These are phyloP conservation scores for Ligdia adustata DNA, from an alignment of 2,888 invertebrate species.

Conservation along the genomic window DNA sequence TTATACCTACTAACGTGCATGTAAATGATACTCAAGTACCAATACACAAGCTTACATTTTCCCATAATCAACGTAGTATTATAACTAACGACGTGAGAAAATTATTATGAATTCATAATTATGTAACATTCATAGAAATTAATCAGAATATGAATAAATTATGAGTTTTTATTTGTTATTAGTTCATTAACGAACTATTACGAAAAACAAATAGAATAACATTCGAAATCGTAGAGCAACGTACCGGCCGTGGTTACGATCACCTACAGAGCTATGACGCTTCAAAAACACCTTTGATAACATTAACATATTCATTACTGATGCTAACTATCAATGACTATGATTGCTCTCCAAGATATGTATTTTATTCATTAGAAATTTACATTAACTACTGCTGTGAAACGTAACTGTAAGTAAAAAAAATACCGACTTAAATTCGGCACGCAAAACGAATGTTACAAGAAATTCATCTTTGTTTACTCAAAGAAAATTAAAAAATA, in stretches of 20 bases:
- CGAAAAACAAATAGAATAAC: constrained; percentile 31
- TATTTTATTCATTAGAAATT: neutral
- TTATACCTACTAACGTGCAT: too few species aligned
- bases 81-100: constrained; percentile 56
- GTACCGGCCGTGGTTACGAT: constrained; percentile 28
- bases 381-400: neutral
- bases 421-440: neutral
- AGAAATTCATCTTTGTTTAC: too few species aligned
- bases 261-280: constrained; percentile 66
- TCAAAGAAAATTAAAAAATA: too few species aligned
- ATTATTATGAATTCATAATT: constrained; percentile 56
- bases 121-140: constrained; percentile 50
- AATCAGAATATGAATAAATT: constrained; percentile 62
- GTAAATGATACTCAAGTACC: too few species aligned
- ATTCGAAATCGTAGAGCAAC: neutral
- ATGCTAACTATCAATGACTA: constrained; percentile 1
- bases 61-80: constrained; percentile 31
- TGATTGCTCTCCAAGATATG: neutral
- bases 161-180: constrained; percentile 47
- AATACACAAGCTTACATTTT: constrained; percentile 30
- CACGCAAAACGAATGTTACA: too few species aligned
- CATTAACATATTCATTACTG: constrained; percentile 54
- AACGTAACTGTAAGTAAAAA: neutral
- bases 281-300: constrained; percentile 59
- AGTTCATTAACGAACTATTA: constrained; percentile 41